Conservation (phyloP, 1,140 invertebrate species). For the Temnothorax nylanderi region DNA sequence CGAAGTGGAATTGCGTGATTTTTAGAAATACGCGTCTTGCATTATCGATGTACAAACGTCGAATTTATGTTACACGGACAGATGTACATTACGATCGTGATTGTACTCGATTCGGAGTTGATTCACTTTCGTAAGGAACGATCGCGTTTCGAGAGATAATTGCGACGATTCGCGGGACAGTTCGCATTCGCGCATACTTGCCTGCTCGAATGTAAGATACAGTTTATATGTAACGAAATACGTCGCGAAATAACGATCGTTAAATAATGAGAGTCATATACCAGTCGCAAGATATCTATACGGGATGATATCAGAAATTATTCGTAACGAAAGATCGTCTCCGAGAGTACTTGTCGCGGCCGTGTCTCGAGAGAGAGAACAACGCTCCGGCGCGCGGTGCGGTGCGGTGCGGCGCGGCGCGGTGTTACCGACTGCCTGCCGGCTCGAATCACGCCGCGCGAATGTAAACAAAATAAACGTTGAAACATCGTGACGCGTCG, state of each 20-base stretch:
- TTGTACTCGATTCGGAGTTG: neutral
- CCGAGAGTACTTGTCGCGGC: neutral
- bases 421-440: neutral
- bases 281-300: neutral
- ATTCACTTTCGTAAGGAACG: neutral
- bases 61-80: neutral
- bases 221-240: neutral
- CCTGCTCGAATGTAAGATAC: neutral
- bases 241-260: neutral
- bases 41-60: neutral
- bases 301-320: neutral
- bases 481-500: neutral
- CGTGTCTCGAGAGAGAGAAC: neutral
- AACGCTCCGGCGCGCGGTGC: neutral
- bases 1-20: neutral
- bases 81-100: neutral
- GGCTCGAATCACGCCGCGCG: neutral
- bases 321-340: neutral
- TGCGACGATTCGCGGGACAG: neutral
- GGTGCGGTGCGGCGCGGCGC: too few relatives aligned
- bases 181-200: neutral
- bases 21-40: neutral
- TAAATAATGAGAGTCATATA: neutral
- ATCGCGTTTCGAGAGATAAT: neutral
- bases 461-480: slow-evolving; percentile 1